Evolutionary conservation across 2,888 invertebrate genomes (phyloP).

Genomic region (Cerceris rybyensis): DNA sequence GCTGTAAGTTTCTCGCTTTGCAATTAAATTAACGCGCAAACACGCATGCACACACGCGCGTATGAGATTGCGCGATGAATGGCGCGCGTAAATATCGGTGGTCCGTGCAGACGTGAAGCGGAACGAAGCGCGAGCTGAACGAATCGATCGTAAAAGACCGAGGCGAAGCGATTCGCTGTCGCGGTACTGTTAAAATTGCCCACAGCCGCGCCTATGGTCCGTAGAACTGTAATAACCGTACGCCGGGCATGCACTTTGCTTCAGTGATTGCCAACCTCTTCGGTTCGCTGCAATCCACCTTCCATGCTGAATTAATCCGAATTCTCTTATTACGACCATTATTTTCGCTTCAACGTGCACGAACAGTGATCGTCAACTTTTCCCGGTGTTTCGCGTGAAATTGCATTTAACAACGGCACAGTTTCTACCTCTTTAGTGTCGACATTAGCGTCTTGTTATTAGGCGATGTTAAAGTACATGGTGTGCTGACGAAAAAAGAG

Average conservation of each 20-base stretch:
- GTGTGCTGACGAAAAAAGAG: too few species aligned
- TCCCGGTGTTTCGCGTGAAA: slow-evolving; percentile 2
- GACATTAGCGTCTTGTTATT: too few species aligned
- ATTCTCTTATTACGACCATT: slow-evolving; percentile 38
- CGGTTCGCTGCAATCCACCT: slow-evolving; percentile 7
- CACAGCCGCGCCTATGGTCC: slow-evolving; percentile 46
- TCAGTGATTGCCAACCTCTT: slow-evolving; percentile 9
- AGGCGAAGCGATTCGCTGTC: slow-evolving; percentile 59
- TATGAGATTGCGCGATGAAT: slow-evolving; percentile 46
- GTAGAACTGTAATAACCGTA: slow-evolving; percentile 5
- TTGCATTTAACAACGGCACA: not conserved
- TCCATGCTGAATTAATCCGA: slow-evolving; percentile 31
- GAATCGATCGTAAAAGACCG: slow-evolving; percentile 65
- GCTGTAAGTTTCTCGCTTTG: slow-evolving; percentile 23
- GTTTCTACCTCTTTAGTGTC: too few species aligned
- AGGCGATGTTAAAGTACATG: too few species aligned
- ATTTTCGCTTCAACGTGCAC: slow-evolving; percentile 26
- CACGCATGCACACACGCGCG: slow-evolving; percentile 1
- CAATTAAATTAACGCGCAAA: slow-evolving; percentile 44
- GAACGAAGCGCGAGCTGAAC: slow-evolving; percentile 51
- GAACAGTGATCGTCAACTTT: not conserved
- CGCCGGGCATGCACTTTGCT: slow-evolving; percentile 2
- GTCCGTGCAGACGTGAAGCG: slow-evolving; percentile 19
- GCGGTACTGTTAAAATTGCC: slow-evolving; percentile 56
- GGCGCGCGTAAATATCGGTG: slow-evolving; percentile 59